phyloP scores from a whole-genome alignment of 2,113 vertebrate genomes.

The Brienomyrus brachyistius region DNA sequence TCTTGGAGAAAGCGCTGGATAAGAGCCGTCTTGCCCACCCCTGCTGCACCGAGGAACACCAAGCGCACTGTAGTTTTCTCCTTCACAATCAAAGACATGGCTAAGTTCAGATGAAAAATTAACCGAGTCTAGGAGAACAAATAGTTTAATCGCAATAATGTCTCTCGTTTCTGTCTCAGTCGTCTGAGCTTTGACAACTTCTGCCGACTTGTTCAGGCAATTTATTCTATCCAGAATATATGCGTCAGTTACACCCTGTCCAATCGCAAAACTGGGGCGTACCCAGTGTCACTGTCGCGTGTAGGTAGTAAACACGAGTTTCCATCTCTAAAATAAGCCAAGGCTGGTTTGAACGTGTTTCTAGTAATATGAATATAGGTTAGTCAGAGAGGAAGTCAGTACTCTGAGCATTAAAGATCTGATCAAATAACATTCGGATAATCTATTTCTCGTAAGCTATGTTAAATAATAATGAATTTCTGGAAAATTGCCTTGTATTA shows the following conservation, averaged over 20 bases:
- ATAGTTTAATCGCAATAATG: neutral
- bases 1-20: constrained; percentile 57
- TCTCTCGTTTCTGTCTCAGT: neutral
- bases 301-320: neutral
- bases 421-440: neutral
- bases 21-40: constrained; percentile 61
- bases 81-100: constrained; percentile 40
- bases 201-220: neutral
- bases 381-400: neutral
- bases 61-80: constrained; percentile 44
- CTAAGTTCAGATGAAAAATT: neutral
- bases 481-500: neutral
- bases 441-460: neutral
- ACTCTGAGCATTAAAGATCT: neutral
- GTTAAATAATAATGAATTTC: neutral
- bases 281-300: neutral
- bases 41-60: constrained; percentile 59
- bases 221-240: constrained; percentile 15
- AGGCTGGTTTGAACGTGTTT: neutral
- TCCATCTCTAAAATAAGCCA: neutral
- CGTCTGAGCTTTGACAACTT: neutral
- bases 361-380: neutral
- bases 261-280: constrained; percentile 7
- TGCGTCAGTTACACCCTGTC: neutral
- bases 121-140: neutral